Percentiles rank a stretch among this genome's conserved stretches.
These are phyloP conservation scores for Tiphia femorata DNA, from an alignment of 2,888 invertebrate genomes.

Conservation along the genomic window DNA sequence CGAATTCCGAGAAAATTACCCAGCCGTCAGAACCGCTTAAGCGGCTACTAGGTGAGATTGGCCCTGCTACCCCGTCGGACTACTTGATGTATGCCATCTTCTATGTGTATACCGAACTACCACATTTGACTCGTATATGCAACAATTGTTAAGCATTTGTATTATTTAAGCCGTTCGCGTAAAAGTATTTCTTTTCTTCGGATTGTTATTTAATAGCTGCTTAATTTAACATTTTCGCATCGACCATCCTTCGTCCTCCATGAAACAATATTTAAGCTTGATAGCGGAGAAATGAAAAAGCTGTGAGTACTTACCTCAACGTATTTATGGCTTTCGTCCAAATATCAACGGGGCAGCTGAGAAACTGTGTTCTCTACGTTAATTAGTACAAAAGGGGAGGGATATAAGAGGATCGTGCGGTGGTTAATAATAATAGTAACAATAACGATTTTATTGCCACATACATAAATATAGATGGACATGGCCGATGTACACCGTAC, in stretches of 20 bases:
- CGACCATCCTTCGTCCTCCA: no score
- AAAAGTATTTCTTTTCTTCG: no score
- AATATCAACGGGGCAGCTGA: no score
- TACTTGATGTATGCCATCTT: conserved; percentile 58
- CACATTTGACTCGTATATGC: no score
- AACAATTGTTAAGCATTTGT: no score
- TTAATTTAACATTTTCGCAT: no score
- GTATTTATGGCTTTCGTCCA: not conserved
- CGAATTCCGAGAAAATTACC: conserved; percentile 67
- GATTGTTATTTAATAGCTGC: no score
- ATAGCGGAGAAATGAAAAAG: no score
- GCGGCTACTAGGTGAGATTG: conserved; percentile 65
- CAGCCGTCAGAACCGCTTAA: conserved; percentile 65
- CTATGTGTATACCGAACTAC: conserved; percentile 48
- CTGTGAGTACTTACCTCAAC: not conserved
- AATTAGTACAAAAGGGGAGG: no score
- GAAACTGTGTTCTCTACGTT: no score
- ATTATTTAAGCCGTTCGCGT: no score
- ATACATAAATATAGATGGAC: conserved; percentile 53
- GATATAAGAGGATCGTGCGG: not conserved
- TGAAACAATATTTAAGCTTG: no score
- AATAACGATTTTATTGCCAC: conserved; percentile 52
- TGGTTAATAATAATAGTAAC: conserved; percentile 48
- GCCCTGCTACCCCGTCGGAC: conserved; percentile 61
- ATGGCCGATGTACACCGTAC: conserved; percentile 52